Evolutionary conservation across 1,140 invertebrate species (phyloP), one percentile per base, ranked within the genome.

Genomic region (Olivierus martensii): DNA sequence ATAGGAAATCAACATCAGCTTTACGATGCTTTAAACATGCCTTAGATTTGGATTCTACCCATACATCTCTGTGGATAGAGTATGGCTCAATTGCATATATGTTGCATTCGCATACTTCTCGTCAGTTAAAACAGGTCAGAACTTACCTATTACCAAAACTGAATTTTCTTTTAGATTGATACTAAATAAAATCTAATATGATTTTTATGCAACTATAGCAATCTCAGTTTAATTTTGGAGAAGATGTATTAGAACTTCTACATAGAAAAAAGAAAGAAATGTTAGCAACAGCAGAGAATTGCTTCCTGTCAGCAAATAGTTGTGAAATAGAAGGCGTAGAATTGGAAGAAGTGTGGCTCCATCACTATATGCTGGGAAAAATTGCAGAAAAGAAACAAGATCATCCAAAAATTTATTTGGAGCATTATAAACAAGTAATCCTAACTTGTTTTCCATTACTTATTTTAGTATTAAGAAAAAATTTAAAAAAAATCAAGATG

Each of bases 351-450:
- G 70, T 79, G 44, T 96, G 91, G 91, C 70, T 92, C 12, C 80
- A 85, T 63, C 83, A 88, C 64, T 94, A 93, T 63, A 91, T 94
- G 83, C 71, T 93, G 18, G 90, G 85, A 1, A 95, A 96, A 77
- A 82, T 92, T 44, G 75, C 80, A 0, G 87, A 92, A 65, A 93
- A 92, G 65, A 76, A 77, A 53, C 78, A 80, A 52, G 77, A 81
- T 57, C 73, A 81, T 56, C 79, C 84, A 0, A 71, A 74, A n/a
- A 67, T 80, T 28, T 89, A 82, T 68, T 69, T 93, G 15, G 73
- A 81, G 56, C 80, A 87, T 71, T 94, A 91, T 65, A 69, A 78
- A 63, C 77, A 79, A 68, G 81, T 78, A 65, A 63, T 53, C 10
- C 38, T 14, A 12, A 39, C 38, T 17, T 39, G 38, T 39, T 39